Evolutionary conservation across 1,140 invertebrate species (phyloP).

Genomic region (Drosophila varians): DNA sequence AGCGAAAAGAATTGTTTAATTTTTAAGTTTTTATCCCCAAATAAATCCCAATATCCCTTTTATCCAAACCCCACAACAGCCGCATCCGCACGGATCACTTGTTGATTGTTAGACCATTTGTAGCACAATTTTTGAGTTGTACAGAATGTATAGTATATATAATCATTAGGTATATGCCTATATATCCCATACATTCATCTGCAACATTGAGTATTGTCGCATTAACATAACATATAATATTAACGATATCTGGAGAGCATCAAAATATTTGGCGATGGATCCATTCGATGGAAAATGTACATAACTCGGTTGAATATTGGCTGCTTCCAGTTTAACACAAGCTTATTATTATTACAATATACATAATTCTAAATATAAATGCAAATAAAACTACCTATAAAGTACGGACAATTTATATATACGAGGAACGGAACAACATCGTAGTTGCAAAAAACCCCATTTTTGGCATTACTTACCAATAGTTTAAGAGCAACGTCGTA

Average conservation of each 20-base stretch:
- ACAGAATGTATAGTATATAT: slow-evolving; percentile 1
- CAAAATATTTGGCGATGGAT: not conserved
- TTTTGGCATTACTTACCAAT: slow-evolving; percentile 9
- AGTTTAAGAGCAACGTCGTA: slow-evolving; percentile 6
- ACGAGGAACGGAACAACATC: slow-evolving; percentile 9
- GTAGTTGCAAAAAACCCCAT: slow-evolving; percentile 19
- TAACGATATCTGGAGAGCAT: not conserved
- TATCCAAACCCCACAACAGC: not conserved
- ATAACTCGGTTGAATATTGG: slow-evolving; percentile 13
- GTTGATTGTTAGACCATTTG: slow-evolving; percentile 3
- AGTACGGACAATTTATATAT: slow-evolving; percentile 15
- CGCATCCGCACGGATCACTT: not conserved
- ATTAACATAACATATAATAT: not conserved
- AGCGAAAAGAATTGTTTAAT: not conserved
- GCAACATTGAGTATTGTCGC: slow-evolving; percentile 8
- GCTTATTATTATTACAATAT: not conserved
- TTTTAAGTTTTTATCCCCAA: not conserved
- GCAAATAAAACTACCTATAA: slow-evolving; percentile 7
- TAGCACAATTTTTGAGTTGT: slow-evolving; percentile 10
- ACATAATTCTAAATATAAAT: not conserved
- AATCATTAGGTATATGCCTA: not conserved
- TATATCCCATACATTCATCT: not conserved
- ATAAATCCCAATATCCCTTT: not conserved
- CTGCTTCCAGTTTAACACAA: slow-evolving; percentile 15
- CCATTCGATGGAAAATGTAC: slow-evolving; percentile 2